Percentiles rank a stretch among this genome's conserved stretches.
Conservation (phyloP, 2,113 vertebrate genomes). For the Rhynchopsitta pachyrhyncha region DNA sequence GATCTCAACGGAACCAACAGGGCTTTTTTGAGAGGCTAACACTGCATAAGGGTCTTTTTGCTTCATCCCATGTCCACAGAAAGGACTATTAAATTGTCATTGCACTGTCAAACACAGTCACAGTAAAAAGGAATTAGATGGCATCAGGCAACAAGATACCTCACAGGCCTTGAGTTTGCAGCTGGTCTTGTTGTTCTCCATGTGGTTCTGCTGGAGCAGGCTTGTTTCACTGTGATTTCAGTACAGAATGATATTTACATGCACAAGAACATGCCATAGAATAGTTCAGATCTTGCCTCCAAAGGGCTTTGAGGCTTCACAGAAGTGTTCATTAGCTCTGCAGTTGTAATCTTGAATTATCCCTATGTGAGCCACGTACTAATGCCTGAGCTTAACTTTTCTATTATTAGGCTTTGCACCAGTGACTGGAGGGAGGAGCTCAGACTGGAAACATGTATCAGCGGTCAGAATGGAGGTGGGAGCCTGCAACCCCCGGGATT, state of each 20-base stretch:
- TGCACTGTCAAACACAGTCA: neutral
- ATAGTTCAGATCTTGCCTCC: neutral
- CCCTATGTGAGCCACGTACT: neutral
- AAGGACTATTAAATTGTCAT: neutral
- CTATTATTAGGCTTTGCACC: neutral
- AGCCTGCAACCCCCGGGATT: neutral
- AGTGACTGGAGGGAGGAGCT: neutral
- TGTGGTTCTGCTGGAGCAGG: neutral
- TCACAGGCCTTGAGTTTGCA: neutral
- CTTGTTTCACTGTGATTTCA: neutral
- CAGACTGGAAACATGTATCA: rapidly evolving
- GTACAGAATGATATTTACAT: neutral
- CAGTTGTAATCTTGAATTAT: neutral
- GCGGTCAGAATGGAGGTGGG: neutral
- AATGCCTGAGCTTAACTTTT: neutral
- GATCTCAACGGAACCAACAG: neutral
- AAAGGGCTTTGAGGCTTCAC: neutral
- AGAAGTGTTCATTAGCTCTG: neutral
- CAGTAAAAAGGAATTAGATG: neutral
- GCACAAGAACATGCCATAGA: neutral
- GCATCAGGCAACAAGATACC: neutral
- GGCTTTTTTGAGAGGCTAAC: neutral
- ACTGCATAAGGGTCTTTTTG: neutral
- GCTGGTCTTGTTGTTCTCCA: neutral
- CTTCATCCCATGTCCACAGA: neutral